phyloP scores from a whole-genome alignment of 2,888 invertebrate genomes.

The Nymphalis polychloros region DNA sequence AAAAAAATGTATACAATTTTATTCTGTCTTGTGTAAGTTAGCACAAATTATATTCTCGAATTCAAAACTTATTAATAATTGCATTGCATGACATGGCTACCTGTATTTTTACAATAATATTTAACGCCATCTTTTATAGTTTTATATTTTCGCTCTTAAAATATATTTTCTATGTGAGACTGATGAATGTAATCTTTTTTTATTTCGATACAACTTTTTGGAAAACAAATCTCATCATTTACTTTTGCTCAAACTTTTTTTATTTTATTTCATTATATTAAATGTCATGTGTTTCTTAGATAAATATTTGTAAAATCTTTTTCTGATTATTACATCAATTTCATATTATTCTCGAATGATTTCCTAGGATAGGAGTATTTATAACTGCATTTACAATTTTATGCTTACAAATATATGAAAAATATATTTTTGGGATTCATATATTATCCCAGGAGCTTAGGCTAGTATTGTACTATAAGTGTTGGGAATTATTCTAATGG shows the following conservation, averaged over 20 bases:
- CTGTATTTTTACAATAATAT: too few species aligned
- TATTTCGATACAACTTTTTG: background rate
- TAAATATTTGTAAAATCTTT: too few species aligned
- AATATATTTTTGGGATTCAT: constrained; percentile 30
- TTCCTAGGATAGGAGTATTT: constrained; percentile 28
- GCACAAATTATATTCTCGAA: too few species aligned
- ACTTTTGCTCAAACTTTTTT: background rate
- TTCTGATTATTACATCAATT: background rate
- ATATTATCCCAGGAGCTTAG: constrained; percentile 26
- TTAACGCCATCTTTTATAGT: background rate
- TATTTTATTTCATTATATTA: background rate
- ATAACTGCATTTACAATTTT: constrained; percentile 35
- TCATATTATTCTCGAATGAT: constrained; percentile 15
- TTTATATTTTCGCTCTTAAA: constrained; percentile 5
- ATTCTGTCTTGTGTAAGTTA: too few species aligned
- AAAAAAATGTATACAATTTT: too few species aligned
- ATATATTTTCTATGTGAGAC: constrained; percentile 1
- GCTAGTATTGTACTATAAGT: constrained; percentile 14
- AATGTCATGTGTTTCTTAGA: background rate
- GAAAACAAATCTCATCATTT: background rate
- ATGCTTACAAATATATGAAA: constrained; percentile 29
- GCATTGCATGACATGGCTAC: too few species aligned
- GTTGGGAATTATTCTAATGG: constrained; percentile 24
- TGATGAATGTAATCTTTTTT: constrained; percentile 1
- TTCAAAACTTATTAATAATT: too few species aligned